These are phyloP conservation scores for Bombus sylvicola DNA, from an alignment of 1,140 invertebrate species.

Conservation along the genomic window DNA sequence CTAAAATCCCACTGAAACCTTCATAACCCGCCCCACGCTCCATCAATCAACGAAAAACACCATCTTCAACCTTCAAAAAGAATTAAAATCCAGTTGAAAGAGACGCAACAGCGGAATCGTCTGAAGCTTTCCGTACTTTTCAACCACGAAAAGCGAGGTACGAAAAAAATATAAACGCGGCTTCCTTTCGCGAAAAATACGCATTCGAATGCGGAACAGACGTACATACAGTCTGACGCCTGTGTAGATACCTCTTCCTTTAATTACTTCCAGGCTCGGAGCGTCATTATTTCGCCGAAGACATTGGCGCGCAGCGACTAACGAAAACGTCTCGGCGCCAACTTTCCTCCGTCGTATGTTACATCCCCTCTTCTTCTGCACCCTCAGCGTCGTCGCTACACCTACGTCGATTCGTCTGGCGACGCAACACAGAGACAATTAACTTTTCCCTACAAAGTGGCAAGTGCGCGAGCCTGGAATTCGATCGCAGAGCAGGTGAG, in stretches of 20 bases:
- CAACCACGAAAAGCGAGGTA: not conserved
- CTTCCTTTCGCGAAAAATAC: not conserved
- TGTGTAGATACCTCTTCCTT: not conserved
- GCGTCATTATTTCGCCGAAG: slow-evolving; percentile 2
- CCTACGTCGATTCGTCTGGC: not conserved
- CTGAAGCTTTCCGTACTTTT: not conserved
- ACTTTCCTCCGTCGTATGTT: not conserved
- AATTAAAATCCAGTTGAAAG: not conserved
- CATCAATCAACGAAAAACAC: not conserved
- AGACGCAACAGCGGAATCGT: not conserved
- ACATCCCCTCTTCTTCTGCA: not conserved
- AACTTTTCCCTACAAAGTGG: slow-evolving; percentile 56
- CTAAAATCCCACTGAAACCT: not conserved
- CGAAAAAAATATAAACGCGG: not conserved
- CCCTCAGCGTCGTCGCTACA: not conserved
- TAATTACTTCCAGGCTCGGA: not conserved
- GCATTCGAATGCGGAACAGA: not conserved
- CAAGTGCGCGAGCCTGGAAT: slow-evolving; percentile 62
- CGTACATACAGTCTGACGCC: not conserved
- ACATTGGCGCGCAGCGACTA: not conserved
- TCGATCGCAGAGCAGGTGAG: slow-evolving; percentile 66
- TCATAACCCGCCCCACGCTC: not conserved
- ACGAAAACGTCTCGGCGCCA: not conserved
- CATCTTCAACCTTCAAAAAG: not conserved
- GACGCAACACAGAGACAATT: slow-evolving; percentile 40